Base-by-base conservation (phyloP, 1,140 invertebrate genomes). In the Pogonus chalceus region DNA sequence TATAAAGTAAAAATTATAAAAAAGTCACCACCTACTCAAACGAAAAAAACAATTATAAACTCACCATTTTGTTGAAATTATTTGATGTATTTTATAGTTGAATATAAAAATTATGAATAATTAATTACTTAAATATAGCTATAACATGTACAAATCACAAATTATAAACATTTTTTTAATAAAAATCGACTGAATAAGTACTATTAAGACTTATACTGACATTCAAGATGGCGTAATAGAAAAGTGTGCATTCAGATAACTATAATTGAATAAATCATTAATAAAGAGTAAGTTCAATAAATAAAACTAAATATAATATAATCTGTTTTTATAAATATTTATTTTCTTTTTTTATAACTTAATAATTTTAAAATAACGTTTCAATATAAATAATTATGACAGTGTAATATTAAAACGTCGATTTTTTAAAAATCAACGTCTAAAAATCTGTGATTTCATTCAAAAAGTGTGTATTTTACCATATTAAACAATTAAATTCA, bases 361-460 rank as follows among this genome's bases (percentile, higher is more conserved):
- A 43, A 43, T 43, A 43, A 43, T 43, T 43, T 43, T 43, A 43
- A 43, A 43, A 43, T 43, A 43, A 43, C 37, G 37, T 43, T 43
- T 43, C 37, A 43, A 12, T 43, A 43, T 43, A 43, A 43, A 43
- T 43, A 43, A 43, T 43, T 43, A 43, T 43, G 37, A 43, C 37
- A 43, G 37, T 43, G 37, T 43, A 43, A 43, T 43, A 43, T 43
- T 43, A 9, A 43, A 43, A 43, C 37, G 37, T 43, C 18, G 18
- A 18, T 43, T 43, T 43, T n/a, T 43, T 43, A 18, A 43, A 31
- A 9, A 43, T 16, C 18, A 43, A 43, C 37, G 37, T 43, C 37
- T 18, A 43, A 18, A 43, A 43, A 43, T 43, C 37, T 43, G 37
- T 43, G 37, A 43, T 9, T 43, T 43, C 18, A 12, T 43, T 43